A percentile compares a stretch with the other conserved stretches of the same genome.
Evolutionary conservation across 2,888 invertebrate species (phyloP).

Genomic region (Amphipoea lucens): DNA sequence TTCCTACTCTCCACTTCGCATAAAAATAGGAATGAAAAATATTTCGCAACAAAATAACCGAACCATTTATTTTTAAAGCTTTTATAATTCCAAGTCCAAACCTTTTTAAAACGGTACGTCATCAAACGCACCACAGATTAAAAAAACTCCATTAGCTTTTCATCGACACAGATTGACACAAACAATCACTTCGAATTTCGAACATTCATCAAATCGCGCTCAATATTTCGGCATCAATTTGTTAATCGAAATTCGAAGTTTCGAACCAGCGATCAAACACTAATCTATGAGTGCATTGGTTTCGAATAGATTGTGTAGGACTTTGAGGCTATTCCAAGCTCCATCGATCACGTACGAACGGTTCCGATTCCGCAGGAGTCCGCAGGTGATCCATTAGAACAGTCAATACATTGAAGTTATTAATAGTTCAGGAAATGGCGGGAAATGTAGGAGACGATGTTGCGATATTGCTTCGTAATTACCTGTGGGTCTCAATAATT

Average conservation of each 20-base stretch:
- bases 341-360: constrained; percentile 57
- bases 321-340: constrained; percentile 37
- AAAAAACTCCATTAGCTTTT: constrained; percentile 15
- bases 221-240: constrained; percentile 35
- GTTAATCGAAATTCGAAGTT: constrained; percentile 31
- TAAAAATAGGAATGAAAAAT: not conserved
- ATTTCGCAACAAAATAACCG: not conserved
- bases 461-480: constrained; percentile 11
- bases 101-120: constrained; percentile 22
- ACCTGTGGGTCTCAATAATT: constrained; percentile 21
- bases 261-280: constrained; percentile 39
- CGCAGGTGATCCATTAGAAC: constrained; percentile 53
- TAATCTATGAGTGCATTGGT: constrained; percentile 30
- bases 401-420: constrained; percentile 53
- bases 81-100: constrained; percentile 1
- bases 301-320: constrained; percentile 40
- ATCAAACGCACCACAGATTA: constrained; percentile 15
- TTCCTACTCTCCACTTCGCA: not conserved
- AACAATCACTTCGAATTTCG: constrained; percentile 21
- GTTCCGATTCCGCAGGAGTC: constrained; percentile 50
- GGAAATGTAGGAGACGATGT: constrained; percentile 17
- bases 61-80: not conserved
- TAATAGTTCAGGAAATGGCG: constrained; percentile 45
- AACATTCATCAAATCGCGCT: constrained; percentile 27
- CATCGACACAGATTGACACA: constrained; percentile 23